Percentiles rank a stretch among this genome's conserved stretches.
Evolutionary conservation across 1,140 invertebrate genomes (phyloP).

Genomic region (Diorhabda sublineata): DNA sequence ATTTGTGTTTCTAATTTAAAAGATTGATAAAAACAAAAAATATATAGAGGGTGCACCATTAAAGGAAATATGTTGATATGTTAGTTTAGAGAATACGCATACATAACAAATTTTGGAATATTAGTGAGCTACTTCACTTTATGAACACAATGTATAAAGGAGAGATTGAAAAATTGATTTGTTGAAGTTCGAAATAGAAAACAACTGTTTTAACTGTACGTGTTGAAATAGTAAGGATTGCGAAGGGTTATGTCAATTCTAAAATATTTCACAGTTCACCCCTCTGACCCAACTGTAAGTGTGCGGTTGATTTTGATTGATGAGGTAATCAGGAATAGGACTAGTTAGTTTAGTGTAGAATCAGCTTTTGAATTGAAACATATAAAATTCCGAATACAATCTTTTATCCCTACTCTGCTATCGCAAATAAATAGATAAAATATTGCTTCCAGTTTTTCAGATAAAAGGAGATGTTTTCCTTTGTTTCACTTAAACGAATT

Average conservation of each 20-base stretch:
- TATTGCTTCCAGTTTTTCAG: conserved; percentile 8
- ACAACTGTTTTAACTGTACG: no score
- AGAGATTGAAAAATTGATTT: no score
- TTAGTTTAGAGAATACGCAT: no score
- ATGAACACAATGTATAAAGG: no score
- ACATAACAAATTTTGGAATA: no score
- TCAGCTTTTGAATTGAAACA: conserved; percentile 27
- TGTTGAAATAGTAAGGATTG: neutral
- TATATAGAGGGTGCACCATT: no score
- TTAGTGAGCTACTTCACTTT: no score
- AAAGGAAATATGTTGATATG: no score
- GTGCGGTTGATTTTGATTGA: conserved; percentile 34
- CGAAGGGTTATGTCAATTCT: neutral
- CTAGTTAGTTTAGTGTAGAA: conserved; percentile 31
- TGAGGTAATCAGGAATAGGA: conserved; percentile 34
- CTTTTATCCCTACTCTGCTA: conserved; percentile 4
- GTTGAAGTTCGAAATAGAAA: no score
- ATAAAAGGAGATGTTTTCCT: conserved; percentile 10
- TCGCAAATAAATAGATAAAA: conserved; percentile 11
- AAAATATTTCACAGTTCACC: conserved; percentile 10
- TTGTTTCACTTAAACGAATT: conserved; percentile 8
- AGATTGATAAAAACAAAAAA: no score
- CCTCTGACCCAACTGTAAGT: conserved; percentile 12
- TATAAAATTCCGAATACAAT: conserved; percentile 27
- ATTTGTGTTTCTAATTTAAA: no score